A percentile compares a stretch with the other conserved stretches of the same genome.
Conservation (phyloP, 2,113 vertebrate species). For the Ibidorhyncha struthersii region DNA sequence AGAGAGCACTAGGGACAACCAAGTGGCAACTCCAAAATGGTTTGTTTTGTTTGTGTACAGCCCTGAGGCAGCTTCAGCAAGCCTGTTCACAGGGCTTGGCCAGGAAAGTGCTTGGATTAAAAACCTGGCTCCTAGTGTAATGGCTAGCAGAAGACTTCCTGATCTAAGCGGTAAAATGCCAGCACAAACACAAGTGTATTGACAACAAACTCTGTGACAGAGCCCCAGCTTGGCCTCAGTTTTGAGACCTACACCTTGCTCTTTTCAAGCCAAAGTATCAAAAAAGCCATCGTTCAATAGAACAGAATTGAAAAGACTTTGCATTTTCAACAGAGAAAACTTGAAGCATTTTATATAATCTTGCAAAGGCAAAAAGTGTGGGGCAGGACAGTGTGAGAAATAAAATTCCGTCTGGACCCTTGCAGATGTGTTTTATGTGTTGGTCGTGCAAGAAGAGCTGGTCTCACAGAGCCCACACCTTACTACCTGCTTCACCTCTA, state of each 20-base stretch:
- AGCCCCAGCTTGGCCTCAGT: not conserved
- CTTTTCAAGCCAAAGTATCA: not conserved
- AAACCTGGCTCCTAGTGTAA: not conserved
- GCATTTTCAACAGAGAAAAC: not conserved
- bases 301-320: not conserved
- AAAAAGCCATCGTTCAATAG: not conserved
- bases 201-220: not conserved
- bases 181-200: not conserved
- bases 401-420: not conserved
- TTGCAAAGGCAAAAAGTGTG: not conserved
- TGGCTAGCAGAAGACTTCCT: not conserved
- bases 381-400: not conserved
- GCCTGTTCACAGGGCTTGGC: not conserved
- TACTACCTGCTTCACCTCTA: not conserved
- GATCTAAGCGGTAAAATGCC: not conserved
- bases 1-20: not conserved
- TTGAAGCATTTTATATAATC: not conserved
- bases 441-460: not conserved
- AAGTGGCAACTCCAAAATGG: fast-evolving
- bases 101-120: not conserved
- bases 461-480: not conserved
- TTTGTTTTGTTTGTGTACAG: not conserved
- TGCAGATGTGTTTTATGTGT: not conserved
- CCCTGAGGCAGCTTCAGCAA: not conserved
- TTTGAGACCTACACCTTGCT: not conserved